Base-by-base conservation (phyloP, 2,797 vertebrate species). In the Sylvia borin region DNA sequence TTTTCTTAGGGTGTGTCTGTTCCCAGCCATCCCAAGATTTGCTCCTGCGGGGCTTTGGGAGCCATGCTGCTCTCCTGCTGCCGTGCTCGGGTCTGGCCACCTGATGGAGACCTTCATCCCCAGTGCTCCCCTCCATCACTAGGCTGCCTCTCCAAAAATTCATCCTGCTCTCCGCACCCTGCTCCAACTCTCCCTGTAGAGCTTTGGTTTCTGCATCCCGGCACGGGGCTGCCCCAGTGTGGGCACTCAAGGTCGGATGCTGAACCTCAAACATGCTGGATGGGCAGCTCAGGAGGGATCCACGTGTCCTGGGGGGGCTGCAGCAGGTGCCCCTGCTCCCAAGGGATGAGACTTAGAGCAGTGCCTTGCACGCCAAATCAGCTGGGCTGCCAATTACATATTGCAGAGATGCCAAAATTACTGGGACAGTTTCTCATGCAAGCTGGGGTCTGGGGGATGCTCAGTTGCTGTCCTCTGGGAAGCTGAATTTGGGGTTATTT, bases 81-180 rank as follows among this genome's bases (percentile, higher is more conserved):
- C 80, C 53, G 10, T 96, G 85, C 85, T 82, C 27, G 7, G 53
- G 5, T 95, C 90, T 74, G 92, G 64, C 90, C 95, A 6, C 95
- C 94, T 90, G 95, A 96, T 93, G 95, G 95, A 97, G 92, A 95
- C 83, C 85, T 95, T 90, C 90, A 78, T 75, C 66, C 93, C 95
- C 83, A 24, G 51, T 2, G n/a, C 76, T 79, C 58, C 55, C 65
- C 92, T 92, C 79, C 80, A 76, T 85, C 64, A n/a, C 73, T 7
- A 1, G 13, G 34, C 61, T 80, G 65, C 54, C 48, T 50, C 83
- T 84, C 70, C 70, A 62, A 34, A 92, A 38, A 54, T 2, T 34
- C 42, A 17, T 75, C 70, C 71, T 26, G 55, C 74, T 68, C 67
- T 70, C 55, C 60, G 22, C 36, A 16, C 2, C 47, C 25, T 29